Evolutionary conservation across 2,797 vertebrate species (phyloP).

Genomic region (Myotis myotis): DNA sequence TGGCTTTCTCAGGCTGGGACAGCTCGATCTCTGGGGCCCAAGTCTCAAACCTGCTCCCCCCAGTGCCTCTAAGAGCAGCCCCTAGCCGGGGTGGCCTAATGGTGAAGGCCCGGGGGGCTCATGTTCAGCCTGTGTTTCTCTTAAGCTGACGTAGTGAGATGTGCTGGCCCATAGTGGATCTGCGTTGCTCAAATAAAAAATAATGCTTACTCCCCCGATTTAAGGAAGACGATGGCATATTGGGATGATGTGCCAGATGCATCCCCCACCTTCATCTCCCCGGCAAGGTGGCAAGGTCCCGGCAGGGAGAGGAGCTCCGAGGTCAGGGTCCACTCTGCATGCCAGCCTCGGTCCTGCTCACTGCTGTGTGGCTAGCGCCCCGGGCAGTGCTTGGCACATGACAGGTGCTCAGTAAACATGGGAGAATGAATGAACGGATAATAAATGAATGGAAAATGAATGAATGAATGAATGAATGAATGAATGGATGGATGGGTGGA

Average conservation of each 20-base stretch:
- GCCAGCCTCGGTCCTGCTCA: background rate
- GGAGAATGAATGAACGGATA: background rate
- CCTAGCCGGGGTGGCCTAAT: fast-evolving
- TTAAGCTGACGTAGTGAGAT: background rate
- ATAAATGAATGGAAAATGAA: too few relatives aligned
- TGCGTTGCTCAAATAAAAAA: background rate
- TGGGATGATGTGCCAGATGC: background rate
- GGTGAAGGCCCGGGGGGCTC: background rate
- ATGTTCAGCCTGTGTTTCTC: background rate
- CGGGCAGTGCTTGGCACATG: background rate
- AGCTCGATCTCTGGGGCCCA: fast-evolving
- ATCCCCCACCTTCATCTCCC: background rate
- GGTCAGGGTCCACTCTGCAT: background rate
- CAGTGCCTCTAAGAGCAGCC: background rate
- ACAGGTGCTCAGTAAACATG: background rate
- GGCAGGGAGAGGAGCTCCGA: background rate
- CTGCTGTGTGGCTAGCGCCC: background rate
- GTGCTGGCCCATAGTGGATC: background rate
- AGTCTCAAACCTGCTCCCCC: background rate
- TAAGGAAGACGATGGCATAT: background rate
- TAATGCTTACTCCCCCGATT: background rate
- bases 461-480: too few relatives aligned
- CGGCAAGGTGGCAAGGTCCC: background rate
- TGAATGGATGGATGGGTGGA: background rate
- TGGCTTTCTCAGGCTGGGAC: background rate